Conservation (phyloP, 2,888 invertebrate species). For the Sesamia inferens region DNA sequence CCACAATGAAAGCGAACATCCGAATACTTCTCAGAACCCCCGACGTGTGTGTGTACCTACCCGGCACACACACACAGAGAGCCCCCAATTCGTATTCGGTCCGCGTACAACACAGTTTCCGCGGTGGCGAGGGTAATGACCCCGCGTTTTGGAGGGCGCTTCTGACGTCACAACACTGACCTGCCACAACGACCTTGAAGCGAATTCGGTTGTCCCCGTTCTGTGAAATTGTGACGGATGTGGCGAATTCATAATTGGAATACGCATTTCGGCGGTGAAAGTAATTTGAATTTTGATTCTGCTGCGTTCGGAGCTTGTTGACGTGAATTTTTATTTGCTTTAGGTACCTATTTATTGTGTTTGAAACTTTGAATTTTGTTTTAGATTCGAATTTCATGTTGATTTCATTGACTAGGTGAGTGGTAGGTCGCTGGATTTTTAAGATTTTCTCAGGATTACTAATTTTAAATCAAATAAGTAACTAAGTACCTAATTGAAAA, state of each 20-base stretch:
- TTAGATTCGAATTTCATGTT: slow-evolving; percentile 2
- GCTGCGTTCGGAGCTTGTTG: slow-evolving; percentile 16
- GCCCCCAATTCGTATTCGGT: slow-evolving; percentile 88
- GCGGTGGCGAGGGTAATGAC: slow-evolving; percentile 86
- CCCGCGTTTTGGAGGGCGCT: slow-evolving; percentile 87
- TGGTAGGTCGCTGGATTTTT: background rate
- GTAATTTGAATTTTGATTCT: slow-evolving; percentile 52
- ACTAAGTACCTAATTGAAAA: background rate
- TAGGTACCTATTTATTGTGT: background rate
- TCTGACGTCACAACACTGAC: slow-evolving; percentile 87
- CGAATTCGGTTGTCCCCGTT: slow-evolving; percentile 77
- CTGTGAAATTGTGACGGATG: slow-evolving; percentile 66
- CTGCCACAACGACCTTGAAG: slow-evolving; percentile 88
- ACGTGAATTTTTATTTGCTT: slow-evolving; percentile 2
- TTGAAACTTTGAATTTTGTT: background rate
- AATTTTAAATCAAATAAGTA: background rate
- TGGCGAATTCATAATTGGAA: slow-evolving; percentile 53
- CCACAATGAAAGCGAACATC: slow-evolving; percentile 2
- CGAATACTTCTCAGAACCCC: slow-evolving; percentile 32
- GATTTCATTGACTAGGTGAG: background rate
- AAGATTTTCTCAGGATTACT: too few species aligned
- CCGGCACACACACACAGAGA: slow-evolving; percentile 79
- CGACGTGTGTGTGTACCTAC: slow-evolving; percentile 63
- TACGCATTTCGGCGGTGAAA: slow-evolving; percentile 44
- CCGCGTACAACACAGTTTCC: slow-evolving; percentile 88